Percentiles rank a stretch among this genome's conserved stretches.
Evolutionary conservation across 2,888 invertebrate genomes (phyloP).

Genomic region (Spilarctia lutea): DNA sequence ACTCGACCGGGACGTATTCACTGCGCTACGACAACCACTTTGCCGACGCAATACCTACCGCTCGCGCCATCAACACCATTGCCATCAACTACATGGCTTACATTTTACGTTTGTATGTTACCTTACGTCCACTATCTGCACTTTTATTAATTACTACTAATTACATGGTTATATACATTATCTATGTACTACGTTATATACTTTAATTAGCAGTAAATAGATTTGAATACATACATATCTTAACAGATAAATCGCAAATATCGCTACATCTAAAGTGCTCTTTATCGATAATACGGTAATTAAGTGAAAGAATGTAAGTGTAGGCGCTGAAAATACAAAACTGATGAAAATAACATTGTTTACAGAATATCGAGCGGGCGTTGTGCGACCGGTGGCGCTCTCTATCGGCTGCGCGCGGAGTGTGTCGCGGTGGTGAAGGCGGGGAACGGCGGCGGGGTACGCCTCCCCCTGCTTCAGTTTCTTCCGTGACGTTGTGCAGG

Average conservation of each 20-base stretch:
- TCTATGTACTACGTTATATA: constrained; percentile 47
- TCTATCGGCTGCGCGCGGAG: constrained; percentile 74
- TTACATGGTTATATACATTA: constrained; percentile 40
- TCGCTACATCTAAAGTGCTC: not conserved
- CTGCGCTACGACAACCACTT: constrained; percentile 45
- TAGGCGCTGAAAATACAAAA: constrained; percentile 65
- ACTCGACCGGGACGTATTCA: constrained; percentile 74
- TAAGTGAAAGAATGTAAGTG: constrained; percentile 23
- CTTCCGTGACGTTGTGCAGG: constrained; percentile 59
- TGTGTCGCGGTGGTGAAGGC: constrained; percentile 38
- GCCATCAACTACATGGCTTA: constrained; percentile 66
- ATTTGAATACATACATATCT: constrained; percentile 34
- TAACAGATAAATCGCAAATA: constrained; percentile 20
- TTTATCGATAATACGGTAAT: constrained; percentile 18
- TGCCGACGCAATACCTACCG: constrained; percentile 78
- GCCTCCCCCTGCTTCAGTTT: constrained; percentile 83
- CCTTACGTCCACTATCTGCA: constrained; percentile 33
- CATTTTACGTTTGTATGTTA: constrained; percentile 52
- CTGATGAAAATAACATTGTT: constrained; percentile 81
- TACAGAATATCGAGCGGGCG: constrained; percentile 85
- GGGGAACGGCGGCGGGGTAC: constrained; percentile 72
- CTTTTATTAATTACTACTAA: constrained; percentile 25
- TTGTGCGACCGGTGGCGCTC: constrained; percentile 79
- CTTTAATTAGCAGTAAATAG: constrained; percentile 44
- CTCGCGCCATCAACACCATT: constrained; percentile 61